A percentile compares a stretch with the other conserved stretches of the same genome.
phyloP scores from a whole-genome alignment of 2,113 vertebrate species.

The Chauna torquata region DNA sequence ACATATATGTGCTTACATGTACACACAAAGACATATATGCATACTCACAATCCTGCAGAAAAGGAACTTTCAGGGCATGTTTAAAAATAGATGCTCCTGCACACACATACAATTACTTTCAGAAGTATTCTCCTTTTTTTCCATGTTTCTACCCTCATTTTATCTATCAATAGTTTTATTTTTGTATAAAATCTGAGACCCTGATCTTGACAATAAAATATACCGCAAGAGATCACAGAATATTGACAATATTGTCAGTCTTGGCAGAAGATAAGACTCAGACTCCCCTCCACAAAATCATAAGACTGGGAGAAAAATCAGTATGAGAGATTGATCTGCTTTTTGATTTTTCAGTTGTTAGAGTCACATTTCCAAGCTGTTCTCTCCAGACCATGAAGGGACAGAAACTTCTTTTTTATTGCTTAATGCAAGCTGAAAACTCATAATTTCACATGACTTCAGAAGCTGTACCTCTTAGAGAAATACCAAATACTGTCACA shows the following conservation, averaged over 20 bases:
- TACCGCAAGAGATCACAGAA: not conserved
- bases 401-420: constrained; percentile 39
- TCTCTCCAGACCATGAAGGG: constrained; percentile 11
- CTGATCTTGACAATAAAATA: not conserved
- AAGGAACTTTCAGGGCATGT: not conserved
- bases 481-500: constrained; percentile 11
- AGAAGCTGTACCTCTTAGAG: not conserved
- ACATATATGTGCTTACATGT: not conserved
- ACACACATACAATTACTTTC: not conserved
- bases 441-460: constrained; percentile 18
- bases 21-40: not conserved
- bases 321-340: constrained; percentile 25
- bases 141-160: not conserved
- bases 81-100: not conserved
- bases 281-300: not conserved
- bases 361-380: constrained; percentile 40
- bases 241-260: constrained; percentile 26
- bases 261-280: not conserved
- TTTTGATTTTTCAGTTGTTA: constrained; percentile 53
- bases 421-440: constrained; percentile 53
- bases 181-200: not conserved
- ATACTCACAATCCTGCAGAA: not conserved
- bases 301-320: constrained; percentile 43
- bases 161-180: not conserved
- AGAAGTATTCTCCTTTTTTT: not conserved